Evolutionary conservation across 2,888 invertebrate genomes (phyloP).

Genomic region (Biston betularia): DNA sequence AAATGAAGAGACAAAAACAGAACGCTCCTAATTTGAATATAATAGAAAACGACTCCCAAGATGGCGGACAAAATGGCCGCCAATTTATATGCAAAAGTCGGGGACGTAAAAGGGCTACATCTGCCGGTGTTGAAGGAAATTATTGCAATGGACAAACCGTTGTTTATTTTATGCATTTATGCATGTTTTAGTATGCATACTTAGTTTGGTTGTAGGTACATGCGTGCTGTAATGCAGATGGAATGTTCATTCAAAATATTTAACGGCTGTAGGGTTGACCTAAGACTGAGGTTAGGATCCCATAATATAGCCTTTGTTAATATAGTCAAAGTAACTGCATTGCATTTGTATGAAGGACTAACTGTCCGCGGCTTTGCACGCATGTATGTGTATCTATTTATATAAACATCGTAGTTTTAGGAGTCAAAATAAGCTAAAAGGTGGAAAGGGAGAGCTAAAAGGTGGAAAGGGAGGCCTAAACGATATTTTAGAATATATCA

Average conservation of each 20-base stretch:
- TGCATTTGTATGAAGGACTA: neutral
- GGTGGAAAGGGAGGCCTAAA: no score
- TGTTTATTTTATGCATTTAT: conserved; percentile 45
- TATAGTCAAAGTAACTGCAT: neutral
- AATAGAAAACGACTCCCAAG: conserved; percentile 70
- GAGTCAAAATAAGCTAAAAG: no score
- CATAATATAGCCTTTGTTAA: conserved; percentile 1
- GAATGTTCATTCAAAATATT: conserved; percentile 31
- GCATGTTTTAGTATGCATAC: conserved; percentile 37
- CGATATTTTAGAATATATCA: no score
- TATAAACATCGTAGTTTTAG: no score
- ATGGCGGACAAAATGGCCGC: conserved; percentile 53
- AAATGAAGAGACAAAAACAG: conserved; percentile 42
- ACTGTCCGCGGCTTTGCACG: no score
- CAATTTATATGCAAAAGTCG: conserved; percentile 70
- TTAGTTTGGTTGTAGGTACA: conserved; percentile 12
- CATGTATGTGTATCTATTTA: no score
- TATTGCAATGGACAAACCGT: conserved; percentile 47
- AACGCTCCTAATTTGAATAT: conserved; percentile 73
- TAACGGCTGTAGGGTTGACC: conserved; percentile 8
- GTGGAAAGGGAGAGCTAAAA: no score
- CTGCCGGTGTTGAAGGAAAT: conserved; percentile 42
- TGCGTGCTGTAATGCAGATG: conserved; percentile 4
- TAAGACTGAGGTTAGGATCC: conserved; percentile 2
- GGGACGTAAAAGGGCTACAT: conserved; percentile 47